phyloP scores from a whole-genome alignment of 1,140 invertebrate species.

The Megathymus violae region DNA sequence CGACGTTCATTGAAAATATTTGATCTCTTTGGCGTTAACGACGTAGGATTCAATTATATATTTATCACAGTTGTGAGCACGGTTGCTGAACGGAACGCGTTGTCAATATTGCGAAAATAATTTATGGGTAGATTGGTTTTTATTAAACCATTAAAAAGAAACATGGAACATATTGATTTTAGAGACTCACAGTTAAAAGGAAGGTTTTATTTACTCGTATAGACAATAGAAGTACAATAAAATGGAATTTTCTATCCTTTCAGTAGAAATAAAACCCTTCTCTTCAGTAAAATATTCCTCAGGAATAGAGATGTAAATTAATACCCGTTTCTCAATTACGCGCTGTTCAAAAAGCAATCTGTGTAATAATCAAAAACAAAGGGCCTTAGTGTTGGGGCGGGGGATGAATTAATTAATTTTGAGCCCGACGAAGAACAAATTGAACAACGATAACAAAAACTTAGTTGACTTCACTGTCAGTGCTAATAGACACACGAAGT shows the following conservation, averaged over 20 bases:
- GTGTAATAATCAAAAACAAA: conserved; percentile 42
- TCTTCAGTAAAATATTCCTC: conserved; percentile 31
- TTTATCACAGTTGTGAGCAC: too few species aligned
- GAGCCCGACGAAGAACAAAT: conserved; percentile 19
- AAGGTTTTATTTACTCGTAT: conserved; percentile 13
- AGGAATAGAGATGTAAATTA: conserved; percentile 30
- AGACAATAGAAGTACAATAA: conserved; percentile 24
- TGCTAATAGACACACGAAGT: not conserved
- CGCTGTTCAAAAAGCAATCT: conserved; percentile 33
- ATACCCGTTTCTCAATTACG: conserved; percentile 36
- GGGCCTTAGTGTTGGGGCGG: conserved; percentile 28
- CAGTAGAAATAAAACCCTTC: conserved; percentile 23
- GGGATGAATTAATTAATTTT: conserved; percentile 40
- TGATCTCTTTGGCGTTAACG: too few species aligned
- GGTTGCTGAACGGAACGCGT: too few species aligned
- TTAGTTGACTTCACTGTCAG: conserved; percentile 22
- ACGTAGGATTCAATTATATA: too few species aligned
- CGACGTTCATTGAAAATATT: too few species aligned
- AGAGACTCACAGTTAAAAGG: conserved; percentile 15
- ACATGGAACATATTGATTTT: too few species aligned
- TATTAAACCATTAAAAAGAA: too few species aligned
- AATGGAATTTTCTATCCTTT: conserved; percentile 30
- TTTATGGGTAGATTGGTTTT: too few species aligned
- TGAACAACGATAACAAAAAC: conserved; percentile 40
- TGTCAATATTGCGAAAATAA: too few species aligned